Conservation (phyloP, 2,113 vertebrate genomes). For the Boulengerochromis microlepis region DNA sequence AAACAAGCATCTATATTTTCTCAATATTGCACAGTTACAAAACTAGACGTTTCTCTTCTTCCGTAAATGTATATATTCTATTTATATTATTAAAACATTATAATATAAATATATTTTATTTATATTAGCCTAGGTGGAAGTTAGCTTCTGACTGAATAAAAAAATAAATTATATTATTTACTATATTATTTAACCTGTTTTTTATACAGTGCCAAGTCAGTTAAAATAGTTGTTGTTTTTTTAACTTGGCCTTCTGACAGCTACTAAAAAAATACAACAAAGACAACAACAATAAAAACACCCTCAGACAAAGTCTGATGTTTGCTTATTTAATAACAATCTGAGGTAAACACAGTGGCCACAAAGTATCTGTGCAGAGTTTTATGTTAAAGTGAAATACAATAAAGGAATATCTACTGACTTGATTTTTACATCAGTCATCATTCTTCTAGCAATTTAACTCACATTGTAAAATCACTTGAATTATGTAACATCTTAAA, state of each 20-base stretch:
- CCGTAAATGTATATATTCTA: rapidly evolving
- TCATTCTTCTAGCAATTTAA: not conserved
- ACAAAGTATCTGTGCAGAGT: not conserved
- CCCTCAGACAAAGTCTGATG: not conserved
- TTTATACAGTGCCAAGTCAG: not conserved
- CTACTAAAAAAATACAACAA: not conserved
- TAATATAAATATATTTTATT: too few species aligned
- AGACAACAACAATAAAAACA: not conserved
- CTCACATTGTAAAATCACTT: not conserved
- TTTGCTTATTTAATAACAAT: not conserved
- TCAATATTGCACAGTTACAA: too few species aligned
- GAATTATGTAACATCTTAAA: rapidly evolving
- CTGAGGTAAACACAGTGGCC: not conserved
- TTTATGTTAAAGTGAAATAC: not conserved
- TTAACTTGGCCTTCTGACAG: rapidly evolving
- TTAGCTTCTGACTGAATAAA: too few species aligned
- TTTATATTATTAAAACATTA: too few species aligned
- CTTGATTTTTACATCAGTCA: not conserved
- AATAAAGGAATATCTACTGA: not conserved
- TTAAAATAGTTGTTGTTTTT: not conserved
- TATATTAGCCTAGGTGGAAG: too few species aligned
- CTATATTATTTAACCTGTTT: not conserved
- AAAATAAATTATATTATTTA: not conserved
- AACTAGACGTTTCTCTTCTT: too few species aligned
- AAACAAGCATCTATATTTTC: not conserved